Evolutionary conservation across 2,888 invertebrate species (phyloP), one percentile per base, ranked within the genome.

Genomic region (Acanthosepion lycidas): DNA sequence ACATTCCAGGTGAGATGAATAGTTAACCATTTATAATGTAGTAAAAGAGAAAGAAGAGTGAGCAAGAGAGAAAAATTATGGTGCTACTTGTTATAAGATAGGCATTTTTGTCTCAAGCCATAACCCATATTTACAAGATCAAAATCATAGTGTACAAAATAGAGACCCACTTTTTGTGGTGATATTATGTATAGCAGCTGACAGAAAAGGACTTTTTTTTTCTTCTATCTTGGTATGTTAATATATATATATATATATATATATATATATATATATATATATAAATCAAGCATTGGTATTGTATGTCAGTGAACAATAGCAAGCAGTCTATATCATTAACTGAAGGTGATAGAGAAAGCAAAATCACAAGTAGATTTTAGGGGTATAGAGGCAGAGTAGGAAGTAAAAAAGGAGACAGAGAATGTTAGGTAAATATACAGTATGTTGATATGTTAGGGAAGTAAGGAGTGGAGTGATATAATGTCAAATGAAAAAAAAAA

Each of bases 71-170:
- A n/a, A 4, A 78, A 6, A n/a, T 15, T 3, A n/a, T 33, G n/a
- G n/a, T 12, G 15, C n/a, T 15, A 33, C n/a, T 78, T 78, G n/a
- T 78, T 78, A 78, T n/a, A n/a, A n/a, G n/a, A 59, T 51, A 64
- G 28, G n/a, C 78, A 78, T 78, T 78, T 78, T 78, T 78, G 78
- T 78, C 78, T 78, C 9, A n/a, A n/a, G 78, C 12, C n/a, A 33
- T 78, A 78, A 78, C 78, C 78, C 9, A 9, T 78, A 18, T 78
- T 78, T 78, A 78, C 78, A 78, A n/a, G 78, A 78, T 78, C 78
- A 78, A 78, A 78, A 78, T 78, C 78, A 78, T 78, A 78, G 78
- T 78, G 78, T 78, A 78, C 78, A 78, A 78, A 78, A 78, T 23
- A 28, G 28, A 12, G 3, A 26, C 9, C 15, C 23, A 5, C 9